Percentiles rank a stretch among this genome's conserved stretches.
Conservation (phyloP, 2,113 vertebrate species). For the Phrynosoma blainvillii region DNA sequence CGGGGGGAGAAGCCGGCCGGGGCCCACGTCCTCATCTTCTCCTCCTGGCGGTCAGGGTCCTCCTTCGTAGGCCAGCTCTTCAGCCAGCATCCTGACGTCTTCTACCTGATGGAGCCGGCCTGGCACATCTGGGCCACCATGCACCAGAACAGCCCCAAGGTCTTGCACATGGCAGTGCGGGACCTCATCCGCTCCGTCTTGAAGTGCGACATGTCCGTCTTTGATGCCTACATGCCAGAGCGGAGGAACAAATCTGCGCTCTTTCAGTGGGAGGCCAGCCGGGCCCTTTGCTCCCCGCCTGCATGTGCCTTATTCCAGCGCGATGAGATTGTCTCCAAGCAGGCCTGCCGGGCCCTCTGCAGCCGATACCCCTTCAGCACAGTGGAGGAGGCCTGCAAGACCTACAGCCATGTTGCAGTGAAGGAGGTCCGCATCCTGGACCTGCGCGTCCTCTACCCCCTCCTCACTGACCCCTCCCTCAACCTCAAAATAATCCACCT, state of each 20-base stretch:
- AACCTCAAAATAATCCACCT: constrained; percentile 92
- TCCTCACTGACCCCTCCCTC: constrained; percentile 86
- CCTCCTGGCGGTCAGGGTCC: constrained; percentile 86
- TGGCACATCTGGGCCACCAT: constrained; percentile 86
- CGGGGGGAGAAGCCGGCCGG: constrained; percentile 51
- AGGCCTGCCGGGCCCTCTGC: constrained; percentile 75
- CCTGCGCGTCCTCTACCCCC: constrained; percentile 85
- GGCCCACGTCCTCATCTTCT: constrained; percentile 83
- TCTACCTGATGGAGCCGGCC: constrained; percentile 87
- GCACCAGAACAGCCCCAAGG: constrained; percentile 49
- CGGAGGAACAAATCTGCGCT: constrained; percentile 79
- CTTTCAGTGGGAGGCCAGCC: constrained; percentile 91
- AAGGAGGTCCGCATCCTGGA: constrained; percentile 93
- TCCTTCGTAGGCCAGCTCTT: constrained; percentile 88
- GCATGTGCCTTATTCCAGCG: constrained; percentile 79
- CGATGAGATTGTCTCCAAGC: constrained; percentile 74
- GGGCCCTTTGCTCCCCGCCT: constrained; percentile 90
- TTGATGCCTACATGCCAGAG: constrained; percentile 84
- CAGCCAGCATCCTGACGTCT: constrained; percentile 85
- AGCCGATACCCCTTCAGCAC: constrained; percentile 68
- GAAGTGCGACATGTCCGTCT: constrained; percentile 85
- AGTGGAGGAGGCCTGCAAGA: constrained; percentile 81
- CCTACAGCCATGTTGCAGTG: constrained; percentile 88
- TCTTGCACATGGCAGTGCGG: constrained; percentile 84
- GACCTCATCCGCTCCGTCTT: constrained; percentile 82